Base-by-base conservation (phyloP, 2,113 vertebrate genomes). In the Microcebus murinus region DNA sequence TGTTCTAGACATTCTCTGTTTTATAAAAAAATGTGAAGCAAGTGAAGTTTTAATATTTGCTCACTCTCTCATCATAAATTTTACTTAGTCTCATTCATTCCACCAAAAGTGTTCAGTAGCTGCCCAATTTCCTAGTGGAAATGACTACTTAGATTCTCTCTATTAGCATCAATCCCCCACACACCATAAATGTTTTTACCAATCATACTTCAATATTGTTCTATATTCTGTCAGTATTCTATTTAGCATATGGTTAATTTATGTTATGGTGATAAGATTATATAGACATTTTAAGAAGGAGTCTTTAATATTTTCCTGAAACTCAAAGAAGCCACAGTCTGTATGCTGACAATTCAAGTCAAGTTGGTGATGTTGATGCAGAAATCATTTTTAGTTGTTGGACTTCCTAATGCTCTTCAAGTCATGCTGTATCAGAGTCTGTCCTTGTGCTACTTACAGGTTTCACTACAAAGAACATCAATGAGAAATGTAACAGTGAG, bases 161-260 rank as follows among this genome's bases (percentile, higher is more conserved):
- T 68, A 8, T 27, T 50, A 59, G 45, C 45, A 57, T 50, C 21
- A 27, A 13, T 48, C n/a, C 10, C 4, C 0, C 10, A 3, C 0
- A 7, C 5, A 6, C 31, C 45, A 59, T 36, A 52, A 17, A 36
- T 3, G 3, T 67, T 57, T n/a, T 63, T 88, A 71, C 17, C 7
- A 13, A 59, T 50, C 8, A 68, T 36, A 23, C 2, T 20, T 59
- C 1, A 67, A 57, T 55, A 65, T 42, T 74, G 31, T 21, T 27
- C 20, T 73, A 2, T 79, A 1, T 63, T 21, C 1, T 48, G 5
- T 31, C 13, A 27, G 4, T 80, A 3, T 50, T 0, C 1, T 70
- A 36, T 21, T 48, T 45, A 42, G 18, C 8, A 93, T 4, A 34
- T 84, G 31, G 10, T 65, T 74, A 85, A 36, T 79, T 70, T 11